A percentile compares a stretch with the other conserved stretches of the same genome.
Evolutionary conservation across 2,888 invertebrate genomes (phyloP).

Genomic region (Perithous albicinctus): DNA sequence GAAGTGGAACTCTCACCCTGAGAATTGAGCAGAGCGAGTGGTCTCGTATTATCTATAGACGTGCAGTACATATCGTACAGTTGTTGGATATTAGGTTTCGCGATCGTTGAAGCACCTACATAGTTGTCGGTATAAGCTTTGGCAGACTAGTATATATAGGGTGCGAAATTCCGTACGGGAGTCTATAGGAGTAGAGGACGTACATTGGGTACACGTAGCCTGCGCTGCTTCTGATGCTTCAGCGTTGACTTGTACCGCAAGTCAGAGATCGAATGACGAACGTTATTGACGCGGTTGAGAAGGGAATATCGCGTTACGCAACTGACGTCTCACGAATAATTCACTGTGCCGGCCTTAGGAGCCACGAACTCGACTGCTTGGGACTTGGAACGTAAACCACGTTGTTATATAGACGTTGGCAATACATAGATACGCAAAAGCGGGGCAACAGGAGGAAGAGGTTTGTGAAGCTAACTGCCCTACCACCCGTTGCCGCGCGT

Average conservation of each 20-base stretch:
- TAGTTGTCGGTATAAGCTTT: not conserved
- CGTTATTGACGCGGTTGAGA: slow-evolving; percentile 32
- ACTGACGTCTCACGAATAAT: slow-evolving; percentile 32
- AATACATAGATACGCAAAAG: not conserved
- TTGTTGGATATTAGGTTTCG: slow-evolving; percentile 45
- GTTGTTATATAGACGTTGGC: slow-evolving; percentile 1
- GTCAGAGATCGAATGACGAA: slow-evolving; percentile 39
- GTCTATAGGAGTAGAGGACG: not conserved
- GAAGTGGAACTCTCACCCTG: slow-evolving; percentile 34
- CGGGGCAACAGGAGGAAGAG: slow-evolving; percentile 23
- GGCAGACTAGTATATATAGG: not conserved
- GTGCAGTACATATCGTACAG: not conserved
- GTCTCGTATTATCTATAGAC: not conserved
- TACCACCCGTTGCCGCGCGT: slow-evolving; percentile 21
- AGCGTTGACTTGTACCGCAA: slow-evolving; percentile 11
- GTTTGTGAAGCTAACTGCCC: slow-evolving; percentile 50
- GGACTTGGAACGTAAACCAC: slow-evolving; percentile 5
- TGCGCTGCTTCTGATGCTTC: not conserved
- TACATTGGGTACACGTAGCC: not conserved
- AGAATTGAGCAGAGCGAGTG: slow-evolving; percentile 13
- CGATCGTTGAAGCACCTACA: slow-evolving; percentile 11
- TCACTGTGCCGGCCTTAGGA: not conserved
- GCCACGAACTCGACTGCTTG: not conserved
- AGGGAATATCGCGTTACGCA: slow-evolving; percentile 25
- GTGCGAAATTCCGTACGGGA: not conserved